Base-by-base conservation (phyloP, 2,888 invertebrate genomes). In the Gastracanthus pulcherrimus region DNA sequence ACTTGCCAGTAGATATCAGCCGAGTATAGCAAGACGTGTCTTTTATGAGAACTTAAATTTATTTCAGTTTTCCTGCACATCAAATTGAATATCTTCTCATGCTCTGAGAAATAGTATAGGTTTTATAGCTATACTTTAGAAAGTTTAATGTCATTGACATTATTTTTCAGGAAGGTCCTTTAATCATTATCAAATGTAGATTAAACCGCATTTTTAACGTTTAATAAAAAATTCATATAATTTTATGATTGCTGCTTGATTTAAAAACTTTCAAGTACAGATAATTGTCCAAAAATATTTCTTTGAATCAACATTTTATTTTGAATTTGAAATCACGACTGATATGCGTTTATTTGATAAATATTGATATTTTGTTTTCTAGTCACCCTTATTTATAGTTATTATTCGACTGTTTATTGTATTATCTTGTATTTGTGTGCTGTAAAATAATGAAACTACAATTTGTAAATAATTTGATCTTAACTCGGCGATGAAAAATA, bases 281-380 rank as follows among this genome's bases (percentile, higher is more conserved):
- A 48, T 19, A 48, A 48, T 16, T n/a, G 6, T 45, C 16, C 13
- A 45, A 45, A 45, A 16, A n/a, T 5, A 45, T 45, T 19, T 16
- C n/a, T 48, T 48, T 48, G 48, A 55, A 55, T 55, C 55, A 55
- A 11, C 26, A 48, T 7, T 11, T 23, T 55, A n/a, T 26, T 45
- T 45, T n/a, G 26, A 55, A 55, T 58, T 69, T 41, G 3, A 81
- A 80, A 72, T 78, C 83, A 81, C 34, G 85, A 87, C 84, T 85
- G 84, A 85, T 72, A 80, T 70, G 58, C 71, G 62, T 84, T 85
- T 77, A 62, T 76, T 82, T 85, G 80, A 77, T 84, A 83, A 45
- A 84, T 81, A 83, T 82, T 85, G 84, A 87, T 86, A 87, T 88
- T 87, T 66, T 86, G 82, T 85, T 86, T 87, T 89, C 89, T 89